A percentile compares a stretch with the other conserved stretches of the same genome.
These are phyloP conservation scores for Drosophila neutralis DNA, from an alignment of 2,888 invertebrate species.

Conservation along the genomic window DNA sequence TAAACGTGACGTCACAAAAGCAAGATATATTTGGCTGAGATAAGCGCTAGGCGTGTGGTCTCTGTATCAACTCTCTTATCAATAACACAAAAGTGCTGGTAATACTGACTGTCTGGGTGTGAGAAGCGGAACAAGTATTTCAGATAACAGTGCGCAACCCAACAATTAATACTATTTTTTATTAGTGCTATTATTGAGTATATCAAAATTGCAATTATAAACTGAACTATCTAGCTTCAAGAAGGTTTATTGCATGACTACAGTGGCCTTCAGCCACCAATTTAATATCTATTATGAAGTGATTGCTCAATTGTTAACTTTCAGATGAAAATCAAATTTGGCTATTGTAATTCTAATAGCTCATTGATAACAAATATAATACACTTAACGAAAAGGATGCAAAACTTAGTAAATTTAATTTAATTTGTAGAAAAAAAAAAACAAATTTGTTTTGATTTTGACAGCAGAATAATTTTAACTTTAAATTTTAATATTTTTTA, in stretches of 20 bases:
- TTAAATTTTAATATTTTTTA: no score
- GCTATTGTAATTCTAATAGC: background rate
- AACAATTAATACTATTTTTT: background rate
- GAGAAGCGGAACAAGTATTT: background rate
- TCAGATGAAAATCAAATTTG: background rate
- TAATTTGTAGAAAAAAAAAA: no score
- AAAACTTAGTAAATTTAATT: background rate
- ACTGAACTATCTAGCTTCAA: background rate
- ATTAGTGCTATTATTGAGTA: background rate
- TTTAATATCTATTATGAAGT: background rate
- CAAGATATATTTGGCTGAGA: constrained; percentile 1
- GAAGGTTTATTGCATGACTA: background rate
- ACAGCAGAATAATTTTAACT: no score
- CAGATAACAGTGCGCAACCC: background rate
- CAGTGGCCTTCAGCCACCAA: background rate
- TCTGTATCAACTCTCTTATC: background rate
- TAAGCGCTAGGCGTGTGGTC: background rate
- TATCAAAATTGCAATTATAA: background rate
- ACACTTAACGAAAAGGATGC: background rate
- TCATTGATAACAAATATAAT: background rate
- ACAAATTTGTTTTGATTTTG: no score
- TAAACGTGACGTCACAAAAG: constrained; percentile 9
- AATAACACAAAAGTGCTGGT: background rate
- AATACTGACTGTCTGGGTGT: constrained; percentile 8
- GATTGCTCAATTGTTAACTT: background rate